These are phyloP conservation scores for Drosophila falleni DNA, from an alignment of 2,888 invertebrate species.

Conservation along the genomic window DNA sequence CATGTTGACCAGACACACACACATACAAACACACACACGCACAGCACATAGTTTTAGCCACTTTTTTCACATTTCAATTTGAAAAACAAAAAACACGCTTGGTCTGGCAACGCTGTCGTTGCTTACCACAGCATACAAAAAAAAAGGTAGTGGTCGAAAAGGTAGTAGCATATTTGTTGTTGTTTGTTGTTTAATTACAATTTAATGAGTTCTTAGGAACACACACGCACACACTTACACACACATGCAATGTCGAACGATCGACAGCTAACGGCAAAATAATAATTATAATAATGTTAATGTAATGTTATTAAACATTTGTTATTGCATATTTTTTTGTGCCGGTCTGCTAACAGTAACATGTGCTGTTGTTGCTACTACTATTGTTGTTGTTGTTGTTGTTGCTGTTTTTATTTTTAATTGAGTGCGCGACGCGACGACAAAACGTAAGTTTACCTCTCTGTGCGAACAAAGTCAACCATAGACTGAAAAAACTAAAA, in stretches of 20 bases:
- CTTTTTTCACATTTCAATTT: slow-evolving; percentile 46
- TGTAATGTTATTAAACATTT: slow-evolving; percentile 40
- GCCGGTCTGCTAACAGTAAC: slow-evolving; percentile 57
- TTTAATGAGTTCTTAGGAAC: slow-evolving; percentile 49
- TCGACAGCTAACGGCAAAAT: slow-evolving; percentile 11
- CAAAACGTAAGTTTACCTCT: slow-evolving; percentile 65
- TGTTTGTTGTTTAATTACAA: slow-evolving; percentile 45
- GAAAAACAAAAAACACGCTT: slow-evolving; percentile 12
- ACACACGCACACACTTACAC: slow-evolving; percentile 13
- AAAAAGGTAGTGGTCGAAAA: slow-evolving; percentile 17
- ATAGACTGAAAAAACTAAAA: slow-evolving; percentile 67
- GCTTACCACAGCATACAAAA: background rate
- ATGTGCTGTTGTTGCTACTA: slow-evolving; percentile 36
- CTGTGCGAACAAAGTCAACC: slow-evolving; percentile 72
- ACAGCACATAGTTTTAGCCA: slow-evolving; percentile 53
- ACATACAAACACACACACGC: slow-evolving; percentile 15
- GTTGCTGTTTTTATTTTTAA: slow-evolving; percentile 17
- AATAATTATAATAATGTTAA: background rate
- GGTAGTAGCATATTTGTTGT: slow-evolving; percentile 12
- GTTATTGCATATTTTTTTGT: slow-evolving; percentile 3
- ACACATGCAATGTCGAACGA: slow-evolving; percentile 16
- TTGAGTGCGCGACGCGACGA: slow-evolving; percentile 46
- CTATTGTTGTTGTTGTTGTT: slow-evolving; percentile 30
- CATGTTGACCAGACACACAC: slow-evolving; percentile 54
- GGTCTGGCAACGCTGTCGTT: slow-evolving; percentile 54